Evolutionary conservation across 1,140 invertebrate genomes (phyloP).

Genomic region (Zelostemma sp.): DNA sequence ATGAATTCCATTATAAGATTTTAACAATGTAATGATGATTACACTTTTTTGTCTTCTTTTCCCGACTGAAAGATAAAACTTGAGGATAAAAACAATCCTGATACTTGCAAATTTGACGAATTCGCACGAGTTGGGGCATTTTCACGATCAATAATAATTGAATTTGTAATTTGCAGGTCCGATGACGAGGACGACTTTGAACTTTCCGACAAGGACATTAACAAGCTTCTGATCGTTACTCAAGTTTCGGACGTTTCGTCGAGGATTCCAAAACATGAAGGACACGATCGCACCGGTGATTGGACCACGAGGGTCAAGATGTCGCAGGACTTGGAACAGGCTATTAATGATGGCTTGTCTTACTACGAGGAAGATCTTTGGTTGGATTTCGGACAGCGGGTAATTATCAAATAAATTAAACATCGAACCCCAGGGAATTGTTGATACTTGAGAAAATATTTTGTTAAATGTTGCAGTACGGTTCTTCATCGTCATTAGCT

Average conservation of each 20-base stretch:
- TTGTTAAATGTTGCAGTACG: constrained; percentile 50
- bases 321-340: constrained; percentile 91
- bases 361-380: constrained; percentile 95
- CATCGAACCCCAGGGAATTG: too few relatives aligned
- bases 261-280: constrained; percentile 84
- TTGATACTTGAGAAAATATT: neutral
- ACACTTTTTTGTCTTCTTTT: constrained; percentile 57
- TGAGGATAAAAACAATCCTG: constrained; percentile 25
- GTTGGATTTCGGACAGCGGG: constrained; percentile 70
- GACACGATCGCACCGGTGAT: constrained; percentile 89
- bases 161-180: constrained; percentile 70
- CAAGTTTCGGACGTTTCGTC: constrained; percentile 75
- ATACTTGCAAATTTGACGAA: too few relatives aligned
- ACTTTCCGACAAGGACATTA: constrained; percentile 92
- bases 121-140: too few relatives aligned
- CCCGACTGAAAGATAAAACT: constrained; percentile 48
- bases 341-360: constrained; percentile 94
- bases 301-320: constrained; percentile 90
- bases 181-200: constrained; percentile 88
- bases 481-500: constrained; percentile 65
- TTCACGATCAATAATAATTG: constrained; percentile 10
- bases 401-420: constrained; percentile 47
- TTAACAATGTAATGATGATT: constrained; percentile 41
- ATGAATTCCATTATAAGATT: constrained; percentile 28
- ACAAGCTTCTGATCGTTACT: constrained; percentile 96